Conservation (phyloP, 2,113 vertebrate genomes). For the Hypanus sabinus region DNA sequence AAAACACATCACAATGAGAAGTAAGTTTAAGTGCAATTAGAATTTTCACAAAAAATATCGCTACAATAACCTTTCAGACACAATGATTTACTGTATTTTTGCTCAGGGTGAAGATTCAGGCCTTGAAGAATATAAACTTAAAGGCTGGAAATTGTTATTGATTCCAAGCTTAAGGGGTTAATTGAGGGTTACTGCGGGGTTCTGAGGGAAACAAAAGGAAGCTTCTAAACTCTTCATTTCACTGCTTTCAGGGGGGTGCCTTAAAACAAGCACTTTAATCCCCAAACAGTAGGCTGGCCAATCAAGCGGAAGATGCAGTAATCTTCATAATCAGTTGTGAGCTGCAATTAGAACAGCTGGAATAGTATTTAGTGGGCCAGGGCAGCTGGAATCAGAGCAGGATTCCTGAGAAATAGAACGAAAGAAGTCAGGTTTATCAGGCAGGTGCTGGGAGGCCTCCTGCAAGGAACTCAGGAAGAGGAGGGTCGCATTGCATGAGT, state of each 20-base stretch:
- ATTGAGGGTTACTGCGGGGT: neutral
- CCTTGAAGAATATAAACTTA: neutral
- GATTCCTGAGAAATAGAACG: neutral
- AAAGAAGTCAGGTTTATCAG: neutral
- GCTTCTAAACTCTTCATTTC: neutral
- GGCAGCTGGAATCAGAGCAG: neutral
- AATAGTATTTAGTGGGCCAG: slow-evolving; percentile 19
- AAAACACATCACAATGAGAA: neutral
- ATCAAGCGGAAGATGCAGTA: slow-evolving; percentile 28
- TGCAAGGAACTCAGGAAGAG: slow-evolving; percentile 27
- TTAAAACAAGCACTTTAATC: slow-evolving; percentile 11
- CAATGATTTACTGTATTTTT: neutral
- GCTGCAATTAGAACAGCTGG: slow-evolving; percentile 32
- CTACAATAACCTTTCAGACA: neutral
- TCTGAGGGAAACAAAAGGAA: slow-evolving; percentile 1
- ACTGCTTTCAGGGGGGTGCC: slow-evolving; percentile 9
- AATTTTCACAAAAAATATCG: neutral
- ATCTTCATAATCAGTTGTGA: slow-evolving; percentile 33
- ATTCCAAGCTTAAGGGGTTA: neutral
- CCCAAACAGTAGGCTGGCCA: slow-evolving; percentile 9
- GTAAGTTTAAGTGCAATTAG: slow-evolving; percentile 20
- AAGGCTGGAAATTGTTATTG: neutral
- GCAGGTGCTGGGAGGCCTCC: slow-evolving; percentile 21
- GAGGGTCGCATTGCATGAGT: neutral
- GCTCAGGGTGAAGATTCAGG: neutral